Percentiles rank a stretch among this genome's conserved stretches.
Conservation (phyloP, 2,797 vertebrate genomes). For the Falco naumanni region DNA sequence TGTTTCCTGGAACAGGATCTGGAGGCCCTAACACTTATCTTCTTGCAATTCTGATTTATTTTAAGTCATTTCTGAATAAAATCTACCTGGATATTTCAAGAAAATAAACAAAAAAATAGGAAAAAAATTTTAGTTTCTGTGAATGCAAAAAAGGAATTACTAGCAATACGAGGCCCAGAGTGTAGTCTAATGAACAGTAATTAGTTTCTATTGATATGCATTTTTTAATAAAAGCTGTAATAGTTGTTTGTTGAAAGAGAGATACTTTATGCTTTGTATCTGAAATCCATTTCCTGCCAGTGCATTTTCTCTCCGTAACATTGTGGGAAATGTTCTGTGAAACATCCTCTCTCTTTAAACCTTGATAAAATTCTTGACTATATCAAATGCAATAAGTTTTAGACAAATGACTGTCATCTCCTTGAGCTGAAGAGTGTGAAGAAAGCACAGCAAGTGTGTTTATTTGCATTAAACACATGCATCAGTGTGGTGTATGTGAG, state of each 20-base stretch:
- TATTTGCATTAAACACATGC: conserved; percentile 43
- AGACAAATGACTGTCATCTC: conserved; percentile 58
- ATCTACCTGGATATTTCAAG: not conserved
- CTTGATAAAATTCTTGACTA: conserved; percentile 51
- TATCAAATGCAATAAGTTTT: conserved; percentile 45
- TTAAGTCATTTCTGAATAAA: conserved; percentile 15
- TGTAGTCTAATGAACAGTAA: conserved; percentile 43
- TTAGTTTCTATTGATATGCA: conserved; percentile 35
- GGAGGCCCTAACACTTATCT: not conserved
- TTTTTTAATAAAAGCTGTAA: conserved; percentile 35
- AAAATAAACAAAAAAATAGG: not conserved
- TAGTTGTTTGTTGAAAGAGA: conserved; percentile 42
- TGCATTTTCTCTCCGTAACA: not conserved
- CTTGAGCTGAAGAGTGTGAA: conserved; percentile 23
- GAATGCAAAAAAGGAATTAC: conserved; percentile 26
- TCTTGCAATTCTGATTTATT: conserved; percentile 27
- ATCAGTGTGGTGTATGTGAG: not conserved
- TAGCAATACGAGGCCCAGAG: not conserved
- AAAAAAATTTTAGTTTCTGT: not conserved
- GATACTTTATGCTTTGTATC: not conserved
- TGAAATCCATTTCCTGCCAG: conserved; percentile 58
- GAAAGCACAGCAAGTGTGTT: conserved; percentile 48
- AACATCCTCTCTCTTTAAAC: conserved; percentile 46
- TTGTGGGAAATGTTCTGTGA: conserved; percentile 41
- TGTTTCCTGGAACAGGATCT: conserved; percentile 36